phyloP scores from a whole-genome alignment of 2,113 vertebrate species.

The Pogona vitticeps region DNA sequence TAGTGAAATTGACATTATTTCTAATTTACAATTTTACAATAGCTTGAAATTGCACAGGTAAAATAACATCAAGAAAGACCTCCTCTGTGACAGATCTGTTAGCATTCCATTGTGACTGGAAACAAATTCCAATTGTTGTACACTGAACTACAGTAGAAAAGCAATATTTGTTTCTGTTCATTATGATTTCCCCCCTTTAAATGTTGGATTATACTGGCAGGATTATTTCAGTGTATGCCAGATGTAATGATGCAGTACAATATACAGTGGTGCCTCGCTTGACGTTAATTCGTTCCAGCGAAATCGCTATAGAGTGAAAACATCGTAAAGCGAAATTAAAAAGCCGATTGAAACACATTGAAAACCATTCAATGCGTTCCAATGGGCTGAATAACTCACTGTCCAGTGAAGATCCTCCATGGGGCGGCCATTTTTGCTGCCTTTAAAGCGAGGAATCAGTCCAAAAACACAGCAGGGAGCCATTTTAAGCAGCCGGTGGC shows the following conservation, averaged over 20 bases:
- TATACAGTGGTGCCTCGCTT: too few relatives aligned
- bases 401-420: too few relatives aligned
- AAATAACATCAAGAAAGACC: constrained; percentile 9
- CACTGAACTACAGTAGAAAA: constrained; percentile 1
- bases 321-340: too few relatives aligned
- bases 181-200: background rate
- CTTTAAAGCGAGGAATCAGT: too few relatives aligned
- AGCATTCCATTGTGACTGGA: background rate
- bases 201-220: constrained; percentile 4
- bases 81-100: constrained; percentile 5
- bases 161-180: background rate
- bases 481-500: too few relatives aligned
- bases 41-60: background rate
- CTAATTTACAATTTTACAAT: constrained; percentile 6
- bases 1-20: background rate
- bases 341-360: too few relatives aligned
- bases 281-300: too few relatives aligned
- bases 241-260: background rate
- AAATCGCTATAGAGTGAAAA: too few relatives aligned
- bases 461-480: too few relatives aligned
- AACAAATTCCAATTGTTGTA: constrained; percentile 8
- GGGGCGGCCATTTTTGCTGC: too few relatives aligned
- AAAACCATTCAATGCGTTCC: too few relatives aligned
- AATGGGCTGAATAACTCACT: too few relatives aligned
- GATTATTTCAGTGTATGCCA: background rate